Evolutionary conservation across 2,113 vertebrate species (phyloP), one percentile per base, ranked within the genome.

Genomic region (Tinamus guttatus): DNA sequence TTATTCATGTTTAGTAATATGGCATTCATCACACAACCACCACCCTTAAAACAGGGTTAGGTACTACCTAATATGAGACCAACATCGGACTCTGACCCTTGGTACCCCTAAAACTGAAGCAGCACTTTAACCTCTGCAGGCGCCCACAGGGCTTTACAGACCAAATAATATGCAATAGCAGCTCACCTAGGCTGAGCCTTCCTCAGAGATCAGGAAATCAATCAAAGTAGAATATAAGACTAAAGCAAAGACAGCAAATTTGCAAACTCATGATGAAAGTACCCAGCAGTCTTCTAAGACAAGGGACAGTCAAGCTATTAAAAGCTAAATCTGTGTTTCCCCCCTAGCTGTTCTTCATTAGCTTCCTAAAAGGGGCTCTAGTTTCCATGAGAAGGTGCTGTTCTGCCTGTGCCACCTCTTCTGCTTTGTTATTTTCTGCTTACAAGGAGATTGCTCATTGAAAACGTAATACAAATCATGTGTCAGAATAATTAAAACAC

Each of bases 241-340:
- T 86, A 75, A 16, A 78, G 88, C 41, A 78, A 93, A 96, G 40
- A 81, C 49, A 38, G 58, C 68, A 81, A 81, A 52, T 93, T 86
- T 92, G 84, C 60, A 91, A 94, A 81, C 43, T 71, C 30, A 81
- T 60, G 51, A 64, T 90, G 77, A 94, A 95, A 95, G 90, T 79
- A 86, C n/a, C 65, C 68, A 81, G 58, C 64, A 71, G 38, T 30
- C 64, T 92, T 90, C 88, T 91, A 86, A 95, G 94, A 84, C 4
- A 5, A 86, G 80, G 90, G 80, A 43, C 62, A 88, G 90, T 78
- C 79, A 90, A 85, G 34, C 47, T 94, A 78, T 74, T 91, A 94
- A 86, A 81, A 96, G 69, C 32, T 90, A 80, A 91, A 92, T 78
- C 91, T 90, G 20, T 36, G 92, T 34, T 36, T 38, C 56, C 83